These are phyloP conservation scores for Eristalis tenax DNA, from an alignment of 2,888 invertebrate species.

Conservation along the genomic window DNA sequence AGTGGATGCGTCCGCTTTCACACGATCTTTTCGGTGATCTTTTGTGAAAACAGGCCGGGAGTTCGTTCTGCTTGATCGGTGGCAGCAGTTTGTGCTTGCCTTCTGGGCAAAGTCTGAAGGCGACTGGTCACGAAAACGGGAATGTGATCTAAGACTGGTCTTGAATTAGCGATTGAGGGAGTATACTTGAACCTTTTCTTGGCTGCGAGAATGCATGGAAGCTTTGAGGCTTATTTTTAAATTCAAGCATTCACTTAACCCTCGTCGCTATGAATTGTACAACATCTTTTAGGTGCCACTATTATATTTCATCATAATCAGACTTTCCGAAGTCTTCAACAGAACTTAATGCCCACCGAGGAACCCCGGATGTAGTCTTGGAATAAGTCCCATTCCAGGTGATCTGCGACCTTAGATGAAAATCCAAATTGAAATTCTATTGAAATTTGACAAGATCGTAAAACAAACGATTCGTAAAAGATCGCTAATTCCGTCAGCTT, in stretches of 20 bases:
- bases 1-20: background rate
- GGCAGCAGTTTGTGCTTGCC: background rate
- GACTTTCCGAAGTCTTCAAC: too few relatives aligned
- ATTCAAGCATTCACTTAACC: too few relatives aligned
- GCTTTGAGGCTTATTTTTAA: too few relatives aligned
- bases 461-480: background rate
- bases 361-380: too few relatives aligned
- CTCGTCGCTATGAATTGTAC: too few relatives aligned
- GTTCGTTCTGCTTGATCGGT: too few relatives aligned
- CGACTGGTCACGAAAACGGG: background rate
- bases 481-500: background rate
- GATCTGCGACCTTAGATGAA: background rate
- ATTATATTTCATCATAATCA: too few relatives aligned
- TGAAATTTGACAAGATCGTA: background rate
- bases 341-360: too few relatives aligned
- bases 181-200: background rate
- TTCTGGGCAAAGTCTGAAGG: background rate
- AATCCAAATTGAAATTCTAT: background rate
- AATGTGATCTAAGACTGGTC: background rate
- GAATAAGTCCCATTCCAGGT: background rate
- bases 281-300: too few relatives aligned
- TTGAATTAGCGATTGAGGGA: background rate
- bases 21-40: background rate
- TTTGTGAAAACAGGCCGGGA: background rate
- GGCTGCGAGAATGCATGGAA: background rate